Evolutionary conservation across 2,797 vertebrate species (phyloP), one percentile per base, ranked within the genome.

Genomic region (Melanotaenia boesemani): DNA sequence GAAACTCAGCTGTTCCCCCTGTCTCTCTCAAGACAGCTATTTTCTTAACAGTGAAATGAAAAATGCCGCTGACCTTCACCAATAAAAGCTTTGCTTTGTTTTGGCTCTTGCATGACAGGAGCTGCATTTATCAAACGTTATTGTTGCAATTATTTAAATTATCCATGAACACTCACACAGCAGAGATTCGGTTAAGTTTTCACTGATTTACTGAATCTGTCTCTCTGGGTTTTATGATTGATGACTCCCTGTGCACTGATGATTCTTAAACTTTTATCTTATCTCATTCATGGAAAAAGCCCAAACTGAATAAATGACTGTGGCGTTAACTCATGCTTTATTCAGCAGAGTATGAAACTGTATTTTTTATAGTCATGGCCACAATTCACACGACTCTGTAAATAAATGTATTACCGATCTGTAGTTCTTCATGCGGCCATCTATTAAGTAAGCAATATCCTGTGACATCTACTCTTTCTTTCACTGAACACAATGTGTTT

Each of bases 231-330:
- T 63, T 72, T n/a, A 15, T 80, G 79, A 82, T 59, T 52, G 75
- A 85, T 82, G 64, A 50, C 8, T 70, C 61, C 36, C 39, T 20
- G 44, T 63, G 70, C 22, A 59, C 77, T 59, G 68, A 80, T 83
- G 67, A 70, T 79, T 89, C 52, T 67, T 54, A 2, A 58, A 34
- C 65, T 83, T 81, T 82, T 74, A 82, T 86, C 74, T 87, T 76
- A 34, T 30, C 61, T 66, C 32, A 34, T 81, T 78, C 74, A 63
- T 65, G 56, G 63, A 76, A 2, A 6, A 63, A 65, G 63, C 71
- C 56, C 52, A 28, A 36, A 24, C 72, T 56, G 70, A 86, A 85
- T 71, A 82, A 83, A 89, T 65, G 64, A 78, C 73, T 70, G 0
- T 1, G 18, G 64, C 70, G 41, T 26, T 62, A 82, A 79, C 81